Conservation (phyloP, 2,888 invertebrate genomes). For the Orthosia gracilis region DNA sequence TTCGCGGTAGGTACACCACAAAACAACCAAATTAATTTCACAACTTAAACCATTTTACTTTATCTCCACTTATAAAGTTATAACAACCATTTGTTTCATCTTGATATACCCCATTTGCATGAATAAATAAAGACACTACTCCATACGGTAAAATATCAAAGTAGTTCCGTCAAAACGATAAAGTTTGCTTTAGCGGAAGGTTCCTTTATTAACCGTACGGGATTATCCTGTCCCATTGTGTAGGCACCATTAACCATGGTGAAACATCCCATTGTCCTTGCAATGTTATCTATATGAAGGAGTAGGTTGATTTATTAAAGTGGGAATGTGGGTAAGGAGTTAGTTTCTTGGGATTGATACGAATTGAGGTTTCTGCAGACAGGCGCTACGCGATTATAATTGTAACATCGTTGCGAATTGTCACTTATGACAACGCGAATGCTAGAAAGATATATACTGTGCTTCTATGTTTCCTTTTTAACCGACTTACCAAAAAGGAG, state of each 20-base stretch:
- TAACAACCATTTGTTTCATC: background rate
- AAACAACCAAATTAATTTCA: background rate
- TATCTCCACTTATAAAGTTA: background rate
- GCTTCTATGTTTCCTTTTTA: no score
- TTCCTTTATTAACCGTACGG: constrained; percentile 78
- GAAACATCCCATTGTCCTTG: constrained; percentile 58
- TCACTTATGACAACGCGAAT: no score
- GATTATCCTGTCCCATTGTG: constrained; percentile 74
- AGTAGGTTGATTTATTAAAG: constrained; percentile 53
- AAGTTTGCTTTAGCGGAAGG: constrained; percentile 71
- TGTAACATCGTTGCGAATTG: no score
- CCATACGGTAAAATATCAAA: constrained; percentile 65
- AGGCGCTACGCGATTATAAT: no score
- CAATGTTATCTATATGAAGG: constrained; percentile 58
- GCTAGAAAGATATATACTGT: no score
- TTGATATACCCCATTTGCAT: background rate
- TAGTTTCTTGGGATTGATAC: background rate
- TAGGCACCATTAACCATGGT: constrained; percentile 68
- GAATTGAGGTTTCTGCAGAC: background rate
- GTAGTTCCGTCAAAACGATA: constrained; percentile 52
- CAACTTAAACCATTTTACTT: background rate
- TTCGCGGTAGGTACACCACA: background rate
- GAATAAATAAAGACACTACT: constrained; percentile 28
- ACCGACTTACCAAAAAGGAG: no score
- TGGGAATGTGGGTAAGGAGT: constrained; percentile 8